Base-by-base conservation (phyloP, 2,113 vertebrate species). In the Herpetotheres cachinnans region DNA sequence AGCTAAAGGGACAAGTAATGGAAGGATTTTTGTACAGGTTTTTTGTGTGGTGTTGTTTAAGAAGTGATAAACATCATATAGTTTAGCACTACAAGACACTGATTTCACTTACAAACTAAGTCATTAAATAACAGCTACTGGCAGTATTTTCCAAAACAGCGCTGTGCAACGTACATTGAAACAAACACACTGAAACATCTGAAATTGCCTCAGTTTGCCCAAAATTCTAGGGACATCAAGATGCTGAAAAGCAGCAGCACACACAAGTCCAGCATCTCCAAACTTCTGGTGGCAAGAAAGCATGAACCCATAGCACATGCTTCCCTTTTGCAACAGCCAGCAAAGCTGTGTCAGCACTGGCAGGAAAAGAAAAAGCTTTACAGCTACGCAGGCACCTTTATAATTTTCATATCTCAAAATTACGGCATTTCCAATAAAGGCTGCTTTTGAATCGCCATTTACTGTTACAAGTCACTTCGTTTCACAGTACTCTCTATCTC, bases 381-480 rank as follows among this genome's bases (percentile, higher is more conserved):
- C 8, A 80, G 70, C 36, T 79, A 82, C 81, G 65, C 14, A 80
- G 70, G 24, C 54, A 89, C 42, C 70, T 85, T 87, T 70, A 62
- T 47, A 76, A 94, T 95, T 94, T 95, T 87, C n/a, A 3, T 69
- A 50, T 54, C 94, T 94, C 66, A 58, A 82, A 95, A 91, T 44
- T 7, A 92, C 2, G 54, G 71, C 83, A 66, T 92, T 92, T 90
- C 67, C 82, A 66, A 71, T 86, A 89, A 95, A 79, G 17, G 62
- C 52, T 89, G 67, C 72, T 89, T 92, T 81, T 78, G 62, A 91
- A 90, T 78, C 24, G 15, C 82, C 58, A 59, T 84, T 85, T 92
- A 86, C 87, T 93, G 93, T 87, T 61, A 85, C 30, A 93, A 70
- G 24, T 95, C 69, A 91, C 76, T 95, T 94, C 76, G 91, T 91